Evolutionary conservation across 2,888 invertebrate species (phyloP).

Genomic region (Stenchaetothrips biformis): DNA sequence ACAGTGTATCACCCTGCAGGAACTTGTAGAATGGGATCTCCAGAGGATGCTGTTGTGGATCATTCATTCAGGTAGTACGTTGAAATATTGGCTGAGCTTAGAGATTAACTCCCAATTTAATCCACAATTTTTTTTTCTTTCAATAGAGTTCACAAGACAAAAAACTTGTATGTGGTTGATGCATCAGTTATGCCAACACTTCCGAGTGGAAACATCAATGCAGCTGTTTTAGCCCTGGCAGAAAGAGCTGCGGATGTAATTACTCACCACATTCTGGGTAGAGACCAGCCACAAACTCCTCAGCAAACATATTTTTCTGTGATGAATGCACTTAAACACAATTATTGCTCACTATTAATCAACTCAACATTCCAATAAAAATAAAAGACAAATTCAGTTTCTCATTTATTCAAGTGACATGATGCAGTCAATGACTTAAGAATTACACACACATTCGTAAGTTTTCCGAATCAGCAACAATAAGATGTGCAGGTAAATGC

Average conservation of each 20-base stretch:
- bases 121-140: slow-evolving; percentile 26
- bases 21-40: slow-evolving; percentile 62
- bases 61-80: slow-evolving; percentile 43
- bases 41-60: slow-evolving; percentile 44
- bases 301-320: neutral
- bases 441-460: neutral
- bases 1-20: slow-evolving; percentile 68
- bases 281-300: neutral
- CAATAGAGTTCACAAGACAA: slow-evolving; percentile 38
- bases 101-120: neutral
- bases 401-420: neutral
- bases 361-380: neutral
- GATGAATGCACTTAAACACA: neutral
- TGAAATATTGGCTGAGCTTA: neutral
- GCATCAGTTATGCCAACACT: slow-evolving; percentile 40
- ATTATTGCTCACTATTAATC: neutral
- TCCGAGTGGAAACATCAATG: slow-evolving; percentile 39
- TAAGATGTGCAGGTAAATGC: too few species aligned
- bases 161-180: slow-evolving; percentile 38
- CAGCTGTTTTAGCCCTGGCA: slow-evolving; percentile 39
- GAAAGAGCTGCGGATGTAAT: slow-evolving; percentile 40
- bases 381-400: neutral
- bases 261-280: neutral
- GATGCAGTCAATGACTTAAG: neutral
- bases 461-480: too few species aligned